A percentile compares a stretch with the other conserved stretches of the same genome.
Evolutionary conservation across 2,113 vertebrate genomes (phyloP).

Genomic region (Atractosteus spatula): DNA sequence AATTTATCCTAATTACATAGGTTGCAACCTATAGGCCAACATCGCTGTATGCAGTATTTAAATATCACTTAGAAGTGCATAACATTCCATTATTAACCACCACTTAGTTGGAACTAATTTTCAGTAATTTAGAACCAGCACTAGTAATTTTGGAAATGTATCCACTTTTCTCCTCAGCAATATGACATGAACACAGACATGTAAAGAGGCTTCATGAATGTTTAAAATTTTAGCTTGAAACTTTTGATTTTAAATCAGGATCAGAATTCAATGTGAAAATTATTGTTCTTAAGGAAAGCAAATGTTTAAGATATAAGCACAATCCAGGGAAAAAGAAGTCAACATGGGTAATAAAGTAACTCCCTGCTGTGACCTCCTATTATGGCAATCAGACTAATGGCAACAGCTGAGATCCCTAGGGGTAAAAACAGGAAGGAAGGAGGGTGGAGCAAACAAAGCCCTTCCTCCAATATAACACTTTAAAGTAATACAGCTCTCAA

Average conservation of each 20-base stretch:
- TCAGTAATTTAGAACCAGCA: neutral
- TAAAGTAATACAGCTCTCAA: conserved; percentile 27
- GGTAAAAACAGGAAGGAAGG: neutral
- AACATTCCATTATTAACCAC: conserved; percentile 12
- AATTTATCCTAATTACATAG: conserved; percentile 62
- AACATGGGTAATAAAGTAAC: neutral
- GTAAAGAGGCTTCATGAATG: too few relatives aligned
- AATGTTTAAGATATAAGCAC: neutral
- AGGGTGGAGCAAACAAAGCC: neutral
- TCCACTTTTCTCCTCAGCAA: too few relatives aligned
- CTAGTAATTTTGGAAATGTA: too few relatives aligned
- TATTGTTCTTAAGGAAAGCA: too few relatives aligned
- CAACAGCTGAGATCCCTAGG: conserved; percentile 4
- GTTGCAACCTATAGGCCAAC: conserved; percentile 38
- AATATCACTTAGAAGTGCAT: conserved; percentile 29
- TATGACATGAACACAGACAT: too few relatives aligned
- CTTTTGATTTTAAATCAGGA: too few relatives aligned
- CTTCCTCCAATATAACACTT: conserved; percentile 15
- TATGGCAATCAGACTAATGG: conserved; percentile 7
- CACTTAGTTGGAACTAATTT: neutral
- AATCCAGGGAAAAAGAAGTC: conserved; percentile 10
- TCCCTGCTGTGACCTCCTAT: neutral
- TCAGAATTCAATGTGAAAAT: too few relatives aligned
- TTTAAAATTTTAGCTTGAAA: too few relatives aligned
- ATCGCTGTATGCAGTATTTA: conserved; percentile 26